These are phyloP conservation scores for Latrodectus hesperus DNA, from an alignment of 2,888 invertebrate species.

Conservation along the genomic window DNA sequence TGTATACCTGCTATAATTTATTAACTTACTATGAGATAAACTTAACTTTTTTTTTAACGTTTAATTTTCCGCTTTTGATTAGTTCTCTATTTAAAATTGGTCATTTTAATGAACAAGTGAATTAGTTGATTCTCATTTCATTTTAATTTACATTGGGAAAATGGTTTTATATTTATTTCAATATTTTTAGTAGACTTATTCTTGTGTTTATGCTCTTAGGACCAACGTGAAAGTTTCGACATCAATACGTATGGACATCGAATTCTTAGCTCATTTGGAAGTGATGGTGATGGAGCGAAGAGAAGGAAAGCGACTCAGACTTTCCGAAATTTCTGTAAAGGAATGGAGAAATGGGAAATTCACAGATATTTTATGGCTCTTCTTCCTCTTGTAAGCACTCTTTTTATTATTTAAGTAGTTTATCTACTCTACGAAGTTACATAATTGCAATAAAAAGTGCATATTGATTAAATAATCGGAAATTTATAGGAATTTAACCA, in stretches of 20 bases:
- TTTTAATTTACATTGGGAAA: no score
- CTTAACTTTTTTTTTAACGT: no score
- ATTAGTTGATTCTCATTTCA: no score
- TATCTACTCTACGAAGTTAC: neutral
- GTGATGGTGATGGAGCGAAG: conserved; percentile 1
- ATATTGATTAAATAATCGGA: neutral
- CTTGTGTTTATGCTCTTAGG: conserved; percentile 10
- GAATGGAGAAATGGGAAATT: conserved; percentile 45
- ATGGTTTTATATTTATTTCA: no score
- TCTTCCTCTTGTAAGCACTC: conserved; percentile 45
- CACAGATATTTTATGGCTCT: conserved; percentile 62
- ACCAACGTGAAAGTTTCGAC: conserved; percentile 29
- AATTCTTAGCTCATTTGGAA: conserved; percentile 37
- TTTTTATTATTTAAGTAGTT: neutral
- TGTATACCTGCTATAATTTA: no score
- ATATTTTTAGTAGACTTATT: no score
- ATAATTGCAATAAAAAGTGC: neutral
- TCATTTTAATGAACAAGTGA: no score
- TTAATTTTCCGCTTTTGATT: no score
- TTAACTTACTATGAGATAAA: no score
- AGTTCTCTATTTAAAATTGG: no score
- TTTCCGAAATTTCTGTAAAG: conserved; percentile 45
- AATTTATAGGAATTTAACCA: neutral
- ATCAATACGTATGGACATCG: conserved; percentile 43
- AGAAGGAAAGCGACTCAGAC: conserved; percentile 24